Evolutionary conservation across 2,113 vertebrate genomes (phyloP).

Genomic region (Baryphthengus martii): DNA sequence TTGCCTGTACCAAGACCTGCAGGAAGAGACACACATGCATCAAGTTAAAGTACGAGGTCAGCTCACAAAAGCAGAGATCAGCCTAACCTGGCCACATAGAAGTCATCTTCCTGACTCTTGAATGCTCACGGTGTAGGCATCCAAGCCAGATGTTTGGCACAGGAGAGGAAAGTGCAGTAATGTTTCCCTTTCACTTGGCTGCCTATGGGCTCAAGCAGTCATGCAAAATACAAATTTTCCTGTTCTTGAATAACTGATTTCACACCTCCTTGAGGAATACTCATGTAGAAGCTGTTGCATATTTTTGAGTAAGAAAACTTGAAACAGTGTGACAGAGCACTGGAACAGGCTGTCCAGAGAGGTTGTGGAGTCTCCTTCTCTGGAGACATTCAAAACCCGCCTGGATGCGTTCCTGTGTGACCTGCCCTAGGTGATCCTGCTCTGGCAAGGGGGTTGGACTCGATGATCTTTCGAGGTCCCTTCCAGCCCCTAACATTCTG

Average conservation of each 20-base stretch:
- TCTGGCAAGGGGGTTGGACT: too few relatives aligned
- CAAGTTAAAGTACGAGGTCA: not conserved
- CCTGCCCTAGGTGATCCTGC: too few relatives aligned
- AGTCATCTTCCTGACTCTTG: not conserved
- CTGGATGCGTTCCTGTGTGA: too few relatives aligned
- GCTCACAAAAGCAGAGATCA: not conserved
- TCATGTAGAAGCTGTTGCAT: not conserved
- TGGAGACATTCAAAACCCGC: too few relatives aligned
- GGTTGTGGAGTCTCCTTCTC: too few relatives aligned
- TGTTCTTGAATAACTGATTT: not conserved
- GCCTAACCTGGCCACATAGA: not conserved
- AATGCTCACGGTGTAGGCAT: not conserved
- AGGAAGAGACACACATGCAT: not conserved
- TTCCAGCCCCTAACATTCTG: too few relatives aligned
- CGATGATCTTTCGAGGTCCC: too few relatives aligned
- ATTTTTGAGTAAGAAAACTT: not conserved
- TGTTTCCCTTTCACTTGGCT: not conserved
- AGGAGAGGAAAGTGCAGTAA: not conserved
- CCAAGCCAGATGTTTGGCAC: not conserved
- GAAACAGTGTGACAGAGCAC: too few relatives aligned
- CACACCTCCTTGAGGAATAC: not conserved
- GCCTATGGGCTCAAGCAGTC: not conserved
- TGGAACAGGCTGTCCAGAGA: too few relatives aligned
- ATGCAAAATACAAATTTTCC: fast-evolving
- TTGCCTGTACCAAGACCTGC: not conserved